phyloP scores from a whole-genome alignment of 2,113 vertebrate species.

The Callipepla californica region DNA sequence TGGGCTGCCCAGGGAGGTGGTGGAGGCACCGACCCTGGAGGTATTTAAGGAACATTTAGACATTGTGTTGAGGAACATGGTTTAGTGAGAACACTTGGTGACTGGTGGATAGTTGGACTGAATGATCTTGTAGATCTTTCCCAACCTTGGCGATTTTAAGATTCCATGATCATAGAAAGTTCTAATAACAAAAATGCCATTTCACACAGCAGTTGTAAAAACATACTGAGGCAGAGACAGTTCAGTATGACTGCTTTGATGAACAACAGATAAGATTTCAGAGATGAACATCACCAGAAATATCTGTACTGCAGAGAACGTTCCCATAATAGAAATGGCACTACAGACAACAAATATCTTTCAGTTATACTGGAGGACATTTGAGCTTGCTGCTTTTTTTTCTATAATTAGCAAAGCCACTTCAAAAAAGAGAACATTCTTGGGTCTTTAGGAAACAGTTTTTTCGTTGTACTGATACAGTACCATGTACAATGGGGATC shows the following conservation, averaged over 20 bases:
- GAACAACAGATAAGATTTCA: neutral
- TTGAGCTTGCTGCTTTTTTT: neutral
- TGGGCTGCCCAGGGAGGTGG: too few species aligned
- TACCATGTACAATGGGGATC: neutral
- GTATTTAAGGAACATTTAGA: too few species aligned
- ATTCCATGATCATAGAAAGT: neutral
- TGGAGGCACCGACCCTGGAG: too few species aligned
- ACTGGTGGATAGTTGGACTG: too few species aligned
- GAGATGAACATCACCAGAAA: neutral
- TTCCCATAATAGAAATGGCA: neutral
- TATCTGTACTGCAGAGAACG: neutral
- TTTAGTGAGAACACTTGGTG: too few species aligned
- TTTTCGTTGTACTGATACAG: neutral
- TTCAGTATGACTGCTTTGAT: neutral
- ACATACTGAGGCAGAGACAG: neutral
- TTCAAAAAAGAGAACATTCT: constrained; percentile 17
- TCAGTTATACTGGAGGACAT: neutral
- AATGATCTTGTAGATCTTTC: too few species aligned
- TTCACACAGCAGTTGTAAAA: neutral
- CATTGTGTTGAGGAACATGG: too few species aligned
- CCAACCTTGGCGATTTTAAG: too few species aligned
- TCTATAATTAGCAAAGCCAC: constrained; percentile 3
- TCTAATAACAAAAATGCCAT: neutral
- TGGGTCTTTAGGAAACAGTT: neutral
- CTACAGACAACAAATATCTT: neutral